Evolutionary conservation across 2,888 invertebrate genomes (phyloP).

Genomic region (Meandrusa payeni): DNA sequence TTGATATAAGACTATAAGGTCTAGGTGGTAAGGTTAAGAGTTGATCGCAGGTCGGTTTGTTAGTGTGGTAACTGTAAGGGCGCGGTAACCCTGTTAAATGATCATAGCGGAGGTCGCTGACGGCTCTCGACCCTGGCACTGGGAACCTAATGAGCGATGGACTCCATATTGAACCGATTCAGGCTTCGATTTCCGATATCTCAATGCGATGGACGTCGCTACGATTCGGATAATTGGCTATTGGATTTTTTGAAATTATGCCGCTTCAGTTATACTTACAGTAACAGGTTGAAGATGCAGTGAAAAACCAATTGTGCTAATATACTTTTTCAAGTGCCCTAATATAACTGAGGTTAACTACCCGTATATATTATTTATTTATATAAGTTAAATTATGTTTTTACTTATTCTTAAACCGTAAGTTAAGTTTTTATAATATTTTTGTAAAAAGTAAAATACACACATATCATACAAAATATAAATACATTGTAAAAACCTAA

Average conservation of each 20-base stretch:
- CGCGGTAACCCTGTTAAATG: slow-evolving; percentile 46
- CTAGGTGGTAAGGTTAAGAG: slow-evolving; percentile 4
- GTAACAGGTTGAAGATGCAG: no score
- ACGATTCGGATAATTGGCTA: slow-evolving; percentile 18
- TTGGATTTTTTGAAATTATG: slow-evolving; percentile 12
- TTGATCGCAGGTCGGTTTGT: slow-evolving; percentile 31
- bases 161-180: slow-evolving; percentile 22
- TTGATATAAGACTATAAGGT: not conserved
- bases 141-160: slow-evolving; percentile 30
- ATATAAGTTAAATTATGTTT: no score
- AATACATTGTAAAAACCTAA: no score
- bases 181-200: slow-evolving; percentile 15
- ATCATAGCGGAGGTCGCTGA: slow-evolving; percentile 45
- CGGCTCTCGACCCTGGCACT: slow-evolving; percentile 17
- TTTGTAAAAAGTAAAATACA: no score
- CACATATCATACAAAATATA: not conserved
- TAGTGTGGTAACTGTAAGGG: slow-evolving; percentile 44
- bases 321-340: no score
- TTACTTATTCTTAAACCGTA: no score
- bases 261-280: no score
- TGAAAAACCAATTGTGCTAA: no score
- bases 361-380: no score
- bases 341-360: no score
- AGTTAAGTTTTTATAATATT: no score
- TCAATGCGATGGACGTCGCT: slow-evolving; percentile 5